phyloP scores from a whole-genome alignment of 2,888 invertebrate genomes.

The Oxystoma pomonae region DNA sequence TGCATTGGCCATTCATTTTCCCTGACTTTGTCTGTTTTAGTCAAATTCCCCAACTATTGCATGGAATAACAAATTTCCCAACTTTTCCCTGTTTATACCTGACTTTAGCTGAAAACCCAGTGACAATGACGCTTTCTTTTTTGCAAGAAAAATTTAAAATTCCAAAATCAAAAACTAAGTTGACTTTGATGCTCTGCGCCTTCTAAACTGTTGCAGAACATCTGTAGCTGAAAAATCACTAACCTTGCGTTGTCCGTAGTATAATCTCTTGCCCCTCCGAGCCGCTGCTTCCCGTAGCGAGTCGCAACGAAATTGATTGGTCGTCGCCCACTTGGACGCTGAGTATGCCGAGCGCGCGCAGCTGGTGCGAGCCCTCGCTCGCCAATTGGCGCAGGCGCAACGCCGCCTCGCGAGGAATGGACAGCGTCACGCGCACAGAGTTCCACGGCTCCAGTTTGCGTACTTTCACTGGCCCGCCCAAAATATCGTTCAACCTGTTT shows the following conservation, averaged over 20 bases:
- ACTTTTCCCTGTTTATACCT: no score
- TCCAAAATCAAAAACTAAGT: no score
- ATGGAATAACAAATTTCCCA: no score
- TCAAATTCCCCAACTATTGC: no score
- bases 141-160: no score
- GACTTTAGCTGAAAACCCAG: no score
- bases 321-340: slow-evolving; percentile 93
- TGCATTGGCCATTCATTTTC: no score
- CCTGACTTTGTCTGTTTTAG: no score
- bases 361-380: slow-evolving; percentile 75
- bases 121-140: no score
- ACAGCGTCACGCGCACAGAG: slow-evolving; percentile 95
- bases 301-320: slow-evolving; percentile 68
- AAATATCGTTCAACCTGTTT: slow-evolving; percentile 72
- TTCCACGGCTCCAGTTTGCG: slow-evolving; percentile 96
- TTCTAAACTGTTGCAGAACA: no score
- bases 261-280: slow-evolving; percentile 62
- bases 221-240: background rate
- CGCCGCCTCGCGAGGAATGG: slow-evolving; percentile 95
- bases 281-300: slow-evolving; percentile 57
- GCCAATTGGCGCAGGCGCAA: slow-evolving; percentile 77
- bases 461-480: slow-evolving; percentile 56
- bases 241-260: slow-evolving; percentile 54
- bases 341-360: slow-evolving; percentile 89
- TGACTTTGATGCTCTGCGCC: no score